phyloP scores from a whole-genome alignment of 2,113 vertebrate species.

The Pterocles orientalis region DNA sequence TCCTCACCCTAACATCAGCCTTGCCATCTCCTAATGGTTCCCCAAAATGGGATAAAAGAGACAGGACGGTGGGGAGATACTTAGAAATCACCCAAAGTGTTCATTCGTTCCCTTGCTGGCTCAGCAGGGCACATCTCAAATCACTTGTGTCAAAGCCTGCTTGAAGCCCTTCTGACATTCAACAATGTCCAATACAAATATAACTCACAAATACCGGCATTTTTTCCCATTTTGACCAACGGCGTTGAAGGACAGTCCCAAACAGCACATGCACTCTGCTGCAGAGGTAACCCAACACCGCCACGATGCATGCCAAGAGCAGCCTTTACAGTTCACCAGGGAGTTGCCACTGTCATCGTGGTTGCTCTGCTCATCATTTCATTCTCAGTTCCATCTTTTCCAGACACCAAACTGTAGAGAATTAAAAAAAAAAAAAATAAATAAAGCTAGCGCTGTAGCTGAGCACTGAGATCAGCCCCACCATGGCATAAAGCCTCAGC shows the following conservation, averaged over 20 bases:
- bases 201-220: neutral
- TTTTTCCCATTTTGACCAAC: neutral
- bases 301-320: accelerated
- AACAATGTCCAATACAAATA: neutral
- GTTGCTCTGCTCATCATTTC: neutral
- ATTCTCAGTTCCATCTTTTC: neutral
- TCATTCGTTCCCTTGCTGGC: neutral
- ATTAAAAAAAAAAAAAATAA: neutral
- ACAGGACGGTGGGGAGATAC: neutral
- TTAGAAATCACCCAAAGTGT: neutral
- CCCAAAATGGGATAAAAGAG: neutral
- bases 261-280: neutral
- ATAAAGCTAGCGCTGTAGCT: neutral
- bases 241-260: neutral
- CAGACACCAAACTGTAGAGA: neutral
- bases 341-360: accelerated
- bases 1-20: neutral
- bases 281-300: too few relatives aligned
- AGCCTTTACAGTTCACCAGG: neutral
- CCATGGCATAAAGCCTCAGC: neutral
- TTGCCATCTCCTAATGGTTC: neutral
- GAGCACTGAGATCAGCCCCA: neutral
- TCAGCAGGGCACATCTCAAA: neutral
- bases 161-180: neutral
- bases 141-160: neutral